Conservation (phyloP, 2,113 vertebrate genomes). For the Hemiscyllium ocellatum region DNA sequence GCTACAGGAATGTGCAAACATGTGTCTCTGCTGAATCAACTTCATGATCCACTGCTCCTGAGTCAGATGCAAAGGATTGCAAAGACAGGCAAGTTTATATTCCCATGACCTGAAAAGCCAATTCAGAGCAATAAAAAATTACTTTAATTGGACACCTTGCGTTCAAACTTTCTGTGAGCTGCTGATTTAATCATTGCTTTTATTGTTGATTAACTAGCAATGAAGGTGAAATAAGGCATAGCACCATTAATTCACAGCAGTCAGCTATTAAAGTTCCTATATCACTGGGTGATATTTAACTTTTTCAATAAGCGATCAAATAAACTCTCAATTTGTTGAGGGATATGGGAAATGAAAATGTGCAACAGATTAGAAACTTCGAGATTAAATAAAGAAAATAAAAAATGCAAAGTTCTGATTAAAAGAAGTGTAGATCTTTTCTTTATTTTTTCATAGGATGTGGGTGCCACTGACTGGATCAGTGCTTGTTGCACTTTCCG, state of each 20-base stretch:
- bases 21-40: background rate
- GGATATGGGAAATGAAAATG: background rate
- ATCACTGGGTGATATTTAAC: background rate
- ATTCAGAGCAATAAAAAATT: background rate
- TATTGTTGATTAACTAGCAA: background rate
- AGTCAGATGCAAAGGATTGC: background rate
- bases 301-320: background rate
- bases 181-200: background rate
- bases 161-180: background rate
- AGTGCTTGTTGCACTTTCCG: no score
- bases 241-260: background rate
- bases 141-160: background rate
- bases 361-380: background rate
- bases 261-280: background rate
- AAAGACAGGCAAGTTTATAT: conserved; percentile 1
- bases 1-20: no score
- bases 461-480: no score
- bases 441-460: no score
- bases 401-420: background rate
- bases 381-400: conserved; percentile 19
- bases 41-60: background rate
- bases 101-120: conserved; percentile 28
- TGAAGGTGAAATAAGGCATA: background rate
- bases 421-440: no score
- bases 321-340: background rate